phyloP scores from a whole-genome alignment of 2,888 invertebrate genomes.

The Gisinianus flammeolus region DNA sequence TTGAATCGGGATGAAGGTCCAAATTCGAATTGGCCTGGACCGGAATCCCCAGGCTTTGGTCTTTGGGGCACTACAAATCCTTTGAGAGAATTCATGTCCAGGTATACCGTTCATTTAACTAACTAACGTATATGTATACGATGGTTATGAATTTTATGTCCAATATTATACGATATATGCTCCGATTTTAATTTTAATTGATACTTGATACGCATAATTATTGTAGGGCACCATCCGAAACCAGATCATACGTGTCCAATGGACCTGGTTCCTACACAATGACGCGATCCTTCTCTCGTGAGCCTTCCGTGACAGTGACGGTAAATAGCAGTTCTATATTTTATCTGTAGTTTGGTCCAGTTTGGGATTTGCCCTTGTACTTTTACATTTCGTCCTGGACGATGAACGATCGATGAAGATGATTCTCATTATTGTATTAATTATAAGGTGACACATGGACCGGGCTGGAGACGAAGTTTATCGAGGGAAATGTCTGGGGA shows the following conservation, averaged over 20 bases:
- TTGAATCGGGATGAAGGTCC: conserved; percentile 81
- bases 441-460: conserved; percentile 31
- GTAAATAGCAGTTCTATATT: no score
- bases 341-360: no score
- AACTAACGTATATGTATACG: no score
- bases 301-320: conserved; percentile 62
- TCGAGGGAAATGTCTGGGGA: conserved; percentile 63
- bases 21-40: conserved; percentile 70
- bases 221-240: conserved; percentile 52
- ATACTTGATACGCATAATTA: not conserved
- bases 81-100: conserved; percentile 53
- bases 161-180: not conserved
- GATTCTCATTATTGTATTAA: no score
- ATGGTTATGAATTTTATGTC: no score
- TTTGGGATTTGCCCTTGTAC: no score
- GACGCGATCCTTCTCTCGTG: conserved; percentile 60
- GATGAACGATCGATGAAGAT: no score
- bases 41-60: conserved; percentile 59
- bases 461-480: conserved; percentile 59
- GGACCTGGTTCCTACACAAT: conserved; percentile 38
- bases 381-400: no score
- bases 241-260: conserved; percentile 41
- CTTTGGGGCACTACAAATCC: conserved; percentile 47
- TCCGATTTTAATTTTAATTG: not conserved
- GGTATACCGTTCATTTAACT: conserved; percentile 47